These are phyloP conservation scores for Gymnogyps californianus DNA, from an alignment of 2,113 vertebrate species.

Conservation along the genomic window DNA sequence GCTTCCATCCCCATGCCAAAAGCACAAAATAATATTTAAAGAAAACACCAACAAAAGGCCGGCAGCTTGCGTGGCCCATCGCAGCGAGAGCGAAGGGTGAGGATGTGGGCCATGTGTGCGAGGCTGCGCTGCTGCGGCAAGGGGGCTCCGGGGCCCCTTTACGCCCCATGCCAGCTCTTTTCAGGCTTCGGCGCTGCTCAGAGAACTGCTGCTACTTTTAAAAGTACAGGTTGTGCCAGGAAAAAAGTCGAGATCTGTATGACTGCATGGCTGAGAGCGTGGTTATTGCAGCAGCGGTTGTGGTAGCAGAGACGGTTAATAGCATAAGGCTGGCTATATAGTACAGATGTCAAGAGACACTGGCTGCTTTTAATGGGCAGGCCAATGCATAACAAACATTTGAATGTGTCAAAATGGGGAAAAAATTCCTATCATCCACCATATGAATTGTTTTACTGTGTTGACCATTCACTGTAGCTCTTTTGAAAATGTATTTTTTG, in stretches of 20 bases:
- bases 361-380: not conserved
- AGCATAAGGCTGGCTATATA: not conserved
- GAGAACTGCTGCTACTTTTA: not conserved
- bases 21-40: not conserved
- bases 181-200: not conserved
- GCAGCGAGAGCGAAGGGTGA: not conserved
- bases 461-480: not conserved
- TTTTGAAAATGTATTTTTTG: not conserved
- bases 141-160: not conserved
- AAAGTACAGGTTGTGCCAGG: not conserved
- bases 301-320: not conserved
- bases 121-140: not conserved
- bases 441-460: not conserved
- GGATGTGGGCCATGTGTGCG: not conserved
- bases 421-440: not conserved
- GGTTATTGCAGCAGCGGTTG: not conserved
- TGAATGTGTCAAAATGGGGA: not conserved
- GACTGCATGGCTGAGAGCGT: not conserved
- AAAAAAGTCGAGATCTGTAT: not conserved
- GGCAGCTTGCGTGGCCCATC: not conserved
- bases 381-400: not conserved
- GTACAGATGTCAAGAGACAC: not conserved
- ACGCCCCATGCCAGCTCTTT: not conserved
- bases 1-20: not conserved
- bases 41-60: not conserved